Evolutionary conservation across 2,797 vertebrate species (phyloP), one percentile per base, ranked within the genome.

Genomic region (Phyllotis vaccarum): DNA sequence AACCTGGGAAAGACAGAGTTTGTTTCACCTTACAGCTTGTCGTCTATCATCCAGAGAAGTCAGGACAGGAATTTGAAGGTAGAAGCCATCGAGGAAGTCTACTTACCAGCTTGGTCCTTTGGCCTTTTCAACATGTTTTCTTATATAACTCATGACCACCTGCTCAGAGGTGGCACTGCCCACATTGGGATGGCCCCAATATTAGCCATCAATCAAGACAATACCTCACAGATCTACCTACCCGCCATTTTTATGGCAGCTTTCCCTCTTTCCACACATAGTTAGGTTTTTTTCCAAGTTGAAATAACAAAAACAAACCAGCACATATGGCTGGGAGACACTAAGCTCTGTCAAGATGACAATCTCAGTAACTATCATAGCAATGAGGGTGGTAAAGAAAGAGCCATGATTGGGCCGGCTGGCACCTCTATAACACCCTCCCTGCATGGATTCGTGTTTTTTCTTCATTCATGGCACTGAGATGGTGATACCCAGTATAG

Each of bases 311-410:
- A 43, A 62, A 2, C 24, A 11, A 74, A 14, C 10, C 27, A 82
- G 80, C 24, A 40, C 24, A 19, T 14, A 82, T 49, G 10, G 1
- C 10, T 29, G 34, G 19, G 29, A 43, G 31, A 66, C 22, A 12
- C 43, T 66, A 85, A 29, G 66, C 22, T 66, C 40, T 66, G 60
- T n/a, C 43, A 49, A n/a, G 43, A 7, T 66, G 60, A 83, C 16
- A 62, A 46, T 82, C 31, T 43, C 58, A 62, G 80, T 19, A 62
- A 31, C 16, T 9, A 62, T 46, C 31, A 85, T n/a, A 66, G 60
- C 60, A 29, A 0, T 22, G 5, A 31, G n/a, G 5, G 1, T 1
- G 3, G 22, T 78, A 0, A 31, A 22, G 16, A 6, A 80, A 11
- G n/a, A 21, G 27, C 16, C 16, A 16, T n/a, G n/a, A 4, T 2